Evolutionary conservation across 1,140 invertebrate species (phyloP).

Genomic region (Colletes gigas): DNA sequence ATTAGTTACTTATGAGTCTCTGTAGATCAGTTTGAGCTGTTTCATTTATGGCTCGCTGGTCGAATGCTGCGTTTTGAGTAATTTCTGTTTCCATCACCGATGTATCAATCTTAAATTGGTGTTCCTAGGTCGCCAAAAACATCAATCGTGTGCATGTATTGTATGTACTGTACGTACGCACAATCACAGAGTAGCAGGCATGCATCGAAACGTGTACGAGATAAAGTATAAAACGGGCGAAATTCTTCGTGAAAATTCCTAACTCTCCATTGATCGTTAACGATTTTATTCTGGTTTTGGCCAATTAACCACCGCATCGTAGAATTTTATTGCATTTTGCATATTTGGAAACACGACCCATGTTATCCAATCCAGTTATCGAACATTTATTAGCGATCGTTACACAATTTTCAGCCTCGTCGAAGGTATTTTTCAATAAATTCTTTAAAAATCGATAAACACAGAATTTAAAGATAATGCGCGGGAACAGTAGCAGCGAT

Average conservation of each 20-base stretch:
- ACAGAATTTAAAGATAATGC: no score
- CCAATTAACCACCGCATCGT: neutral
- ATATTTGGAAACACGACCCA: neutral
- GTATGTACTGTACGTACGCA: constrained; percentile 36
- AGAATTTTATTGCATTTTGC: neutral
- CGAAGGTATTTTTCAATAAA: no score
- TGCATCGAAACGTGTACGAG: constrained; percentile 11
- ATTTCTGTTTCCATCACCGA: neutral
- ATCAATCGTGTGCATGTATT: constrained; percentile 53
- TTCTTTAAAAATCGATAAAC: no score
- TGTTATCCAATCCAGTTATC: neutral
- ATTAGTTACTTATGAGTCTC: no score
- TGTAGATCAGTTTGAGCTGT: neutral
- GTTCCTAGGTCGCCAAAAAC: constrained; percentile 39
- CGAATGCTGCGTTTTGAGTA: no score
- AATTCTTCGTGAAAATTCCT: neutral
- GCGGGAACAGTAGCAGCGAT: no score
- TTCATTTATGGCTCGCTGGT: no score
- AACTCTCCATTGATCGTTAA: neutral
- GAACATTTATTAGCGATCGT: no score
- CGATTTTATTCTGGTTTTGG: neutral
- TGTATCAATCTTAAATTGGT: constrained; percentile 18
- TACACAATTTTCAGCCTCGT: no score
- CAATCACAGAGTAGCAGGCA: neutral
- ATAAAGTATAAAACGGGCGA: constrained; percentile 1